Conservation (phyloP, 2,888 invertebrate species). For the Tuberolachnus salignus region DNA sequence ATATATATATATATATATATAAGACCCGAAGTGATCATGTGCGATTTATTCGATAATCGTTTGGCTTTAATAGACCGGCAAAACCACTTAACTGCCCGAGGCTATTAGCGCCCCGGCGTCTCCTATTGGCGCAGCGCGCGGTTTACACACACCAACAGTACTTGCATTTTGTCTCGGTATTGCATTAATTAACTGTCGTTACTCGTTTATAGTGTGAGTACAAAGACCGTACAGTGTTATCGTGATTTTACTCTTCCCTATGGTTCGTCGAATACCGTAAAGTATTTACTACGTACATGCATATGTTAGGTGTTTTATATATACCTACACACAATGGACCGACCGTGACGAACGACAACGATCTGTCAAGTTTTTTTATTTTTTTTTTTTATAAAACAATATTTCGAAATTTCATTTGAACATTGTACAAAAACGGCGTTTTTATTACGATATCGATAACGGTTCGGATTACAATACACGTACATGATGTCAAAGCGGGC, state of each 20-base stretch:
- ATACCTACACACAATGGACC: no score
- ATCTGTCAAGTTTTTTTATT: no score
- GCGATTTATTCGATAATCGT: slow-evolving; percentile 15
- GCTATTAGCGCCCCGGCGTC: slow-evolving; percentile 37
- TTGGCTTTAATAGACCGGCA: slow-evolving; percentile 28
- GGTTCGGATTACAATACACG: no score
- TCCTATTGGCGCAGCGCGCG: background rate
- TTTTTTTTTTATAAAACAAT: no score
- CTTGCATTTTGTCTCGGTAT: background rate
- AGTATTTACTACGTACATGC: no score
- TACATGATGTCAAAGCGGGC: no score
- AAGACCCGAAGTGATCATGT: background rate
- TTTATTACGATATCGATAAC: no score
- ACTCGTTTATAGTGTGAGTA: slow-evolving; percentile 51
- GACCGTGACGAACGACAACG: no score
- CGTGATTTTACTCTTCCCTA: slow-evolving; percentile 25
- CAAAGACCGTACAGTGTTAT: slow-evolving; percentile 17
- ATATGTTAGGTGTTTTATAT: no score
- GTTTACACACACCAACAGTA: background rate
- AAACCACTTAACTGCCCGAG: slow-evolving; percentile 23
- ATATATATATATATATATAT: no score
- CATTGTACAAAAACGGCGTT: no score
- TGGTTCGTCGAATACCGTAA: background rate
- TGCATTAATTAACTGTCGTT: slow-evolving; percentile 48
- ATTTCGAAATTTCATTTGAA: no score